phyloP scores from a whole-genome alignment of 2,113 vertebrate species.

The Pseudorasbora parva region DNA sequence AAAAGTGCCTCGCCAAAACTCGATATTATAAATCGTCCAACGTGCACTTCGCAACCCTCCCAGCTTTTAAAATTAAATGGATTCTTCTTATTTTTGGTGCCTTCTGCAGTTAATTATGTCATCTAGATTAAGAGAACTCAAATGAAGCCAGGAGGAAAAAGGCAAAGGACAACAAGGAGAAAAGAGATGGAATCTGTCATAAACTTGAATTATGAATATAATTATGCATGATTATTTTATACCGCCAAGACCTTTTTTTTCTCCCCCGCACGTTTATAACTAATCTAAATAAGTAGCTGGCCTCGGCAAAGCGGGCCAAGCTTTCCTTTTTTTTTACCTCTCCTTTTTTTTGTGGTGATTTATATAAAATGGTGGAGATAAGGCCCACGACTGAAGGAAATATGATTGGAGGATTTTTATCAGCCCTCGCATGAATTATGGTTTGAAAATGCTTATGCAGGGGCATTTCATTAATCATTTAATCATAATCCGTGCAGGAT shows the following conservation, averaged over 20 bases:
- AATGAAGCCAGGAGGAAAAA: conserved; percentile 88
- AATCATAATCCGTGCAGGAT: conserved; percentile 99
- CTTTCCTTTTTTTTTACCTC: conserved; percentile 48
- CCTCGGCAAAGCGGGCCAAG: conserved; percentile 55
- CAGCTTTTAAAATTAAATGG: conserved; percentile 56
- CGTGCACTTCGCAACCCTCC: conserved; percentile 39
- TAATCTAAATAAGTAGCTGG: conserved; percentile 99
- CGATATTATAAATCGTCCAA: conserved; percentile 58
- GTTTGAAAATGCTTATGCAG: conserved; percentile 99
- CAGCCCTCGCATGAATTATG: conserved; percentile 99
- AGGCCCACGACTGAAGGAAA: conserved; percentile 99
- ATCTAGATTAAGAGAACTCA: conserved; percentile 93
- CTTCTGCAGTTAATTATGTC: conserved; percentile 93
- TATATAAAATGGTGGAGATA: conserved; percentile 99
- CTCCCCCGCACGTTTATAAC: conserved; percentile 89
- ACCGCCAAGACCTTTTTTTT: conserved; percentile 96
- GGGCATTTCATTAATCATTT: conserved; percentile 99
- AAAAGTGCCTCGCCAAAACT: conserved; percentile 60
- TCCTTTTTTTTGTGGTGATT: conserved; percentile 88
- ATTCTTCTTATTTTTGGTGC: conserved; percentile 82
- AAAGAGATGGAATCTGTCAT: conserved; percentile 99
- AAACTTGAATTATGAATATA: conserved; percentile 99
- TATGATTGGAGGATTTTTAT: conserved; percentile 99
- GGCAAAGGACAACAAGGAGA: conserved; percentile 97
- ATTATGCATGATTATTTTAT: conserved; percentile 99